Percentiles rank a stretch among this genome's conserved stretches.
Conservation (phyloP, 2,113 vertebrate genomes). For the Eira barbara region DNA sequence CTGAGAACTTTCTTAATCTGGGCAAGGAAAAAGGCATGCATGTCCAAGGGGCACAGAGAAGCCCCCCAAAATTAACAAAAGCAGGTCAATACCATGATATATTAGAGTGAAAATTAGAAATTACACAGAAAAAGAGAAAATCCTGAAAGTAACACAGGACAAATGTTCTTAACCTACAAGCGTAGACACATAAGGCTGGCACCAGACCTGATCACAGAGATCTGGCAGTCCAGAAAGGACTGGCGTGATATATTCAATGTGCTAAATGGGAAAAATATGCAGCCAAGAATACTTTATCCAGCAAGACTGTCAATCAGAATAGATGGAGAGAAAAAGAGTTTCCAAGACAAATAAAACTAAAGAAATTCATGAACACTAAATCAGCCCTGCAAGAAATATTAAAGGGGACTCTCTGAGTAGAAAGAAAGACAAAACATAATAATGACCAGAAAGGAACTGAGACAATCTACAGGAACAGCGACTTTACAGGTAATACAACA, state of each 20-base stretch:
- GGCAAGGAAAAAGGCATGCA: background rate
- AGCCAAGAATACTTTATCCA: background rate
- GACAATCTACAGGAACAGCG: background rate
- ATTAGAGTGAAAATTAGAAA: background rate
- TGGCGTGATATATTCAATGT: background rate
- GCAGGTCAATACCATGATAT: background rate
- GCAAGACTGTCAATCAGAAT: background rate
- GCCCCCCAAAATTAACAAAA: background rate
- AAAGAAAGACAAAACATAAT: background rate
- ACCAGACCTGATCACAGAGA: background rate
- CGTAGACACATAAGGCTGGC: background rate
- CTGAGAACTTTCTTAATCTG: background rate
- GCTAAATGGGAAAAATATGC: background rate
- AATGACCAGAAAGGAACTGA: background rate
- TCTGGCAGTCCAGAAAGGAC: background rate
- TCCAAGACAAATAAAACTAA: background rate
- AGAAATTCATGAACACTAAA: background rate
- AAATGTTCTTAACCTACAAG: background rate
- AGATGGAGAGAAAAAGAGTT: background rate
- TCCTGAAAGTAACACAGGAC: background rate
- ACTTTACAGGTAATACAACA: background rate
- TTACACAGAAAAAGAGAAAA: background rate
- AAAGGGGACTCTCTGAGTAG: background rate
- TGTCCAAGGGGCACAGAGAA: background rate
- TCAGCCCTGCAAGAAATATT: background rate